Conservation (phyloP, 92 coral and sea anemone genomes). For the Montipora capitata region DNA sequence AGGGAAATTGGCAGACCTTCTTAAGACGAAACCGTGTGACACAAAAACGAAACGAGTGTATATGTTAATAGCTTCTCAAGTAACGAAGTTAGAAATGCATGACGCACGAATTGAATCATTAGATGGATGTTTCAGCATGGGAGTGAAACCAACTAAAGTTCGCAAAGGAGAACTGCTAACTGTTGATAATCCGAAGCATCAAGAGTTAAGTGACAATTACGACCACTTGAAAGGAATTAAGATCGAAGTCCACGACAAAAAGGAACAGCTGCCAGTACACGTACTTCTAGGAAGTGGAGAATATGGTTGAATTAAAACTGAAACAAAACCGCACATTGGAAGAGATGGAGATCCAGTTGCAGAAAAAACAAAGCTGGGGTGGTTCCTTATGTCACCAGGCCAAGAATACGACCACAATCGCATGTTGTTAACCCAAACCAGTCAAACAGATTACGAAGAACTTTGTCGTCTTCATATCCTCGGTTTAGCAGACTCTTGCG, state of each 20-base stretch:
- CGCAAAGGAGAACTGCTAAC: no score
- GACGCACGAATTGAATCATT: no score
- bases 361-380: conserved; percentile 22
- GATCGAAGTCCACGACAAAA: neutral
- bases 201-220: neutral
- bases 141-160: no score
- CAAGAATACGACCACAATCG: conserved; percentile 26
- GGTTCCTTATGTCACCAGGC: conserved; percentile 11
- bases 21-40: conserved; percentile 24
- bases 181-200: no score
- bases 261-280: neutral
- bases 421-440: conserved; percentile 10
- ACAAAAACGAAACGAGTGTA: conserved; percentile 9
- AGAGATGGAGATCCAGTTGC: conserved; percentile 32
- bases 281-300: neutral
- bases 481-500: conserved; percentile 17
- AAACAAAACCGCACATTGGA: neutral
- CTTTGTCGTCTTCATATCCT: conserved; percentile 21
- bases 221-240: neutral
- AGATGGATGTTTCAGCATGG: neutral
- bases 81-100: neutral
- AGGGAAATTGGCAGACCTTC: conserved; percentile 26
- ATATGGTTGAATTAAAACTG: neutral
- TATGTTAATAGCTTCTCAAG: neutral
- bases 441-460: conserved; percentile 28